phyloP scores from a whole-genome alignment of 2,113 vertebrate genomes.

The Ictidomys tridecemlineatus region DNA sequence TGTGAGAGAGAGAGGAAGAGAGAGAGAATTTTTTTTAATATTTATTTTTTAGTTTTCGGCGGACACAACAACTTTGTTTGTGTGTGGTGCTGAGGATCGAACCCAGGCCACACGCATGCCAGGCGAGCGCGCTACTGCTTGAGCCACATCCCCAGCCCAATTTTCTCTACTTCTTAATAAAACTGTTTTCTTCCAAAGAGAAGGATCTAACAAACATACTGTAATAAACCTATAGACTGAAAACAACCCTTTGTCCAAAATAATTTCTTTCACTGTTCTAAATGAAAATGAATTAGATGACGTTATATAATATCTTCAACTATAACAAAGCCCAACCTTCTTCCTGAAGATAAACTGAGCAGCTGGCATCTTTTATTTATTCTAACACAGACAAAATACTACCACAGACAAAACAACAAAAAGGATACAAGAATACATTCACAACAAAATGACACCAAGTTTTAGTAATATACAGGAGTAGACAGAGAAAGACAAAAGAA shows the following conservation, averaged over 20 bases:
- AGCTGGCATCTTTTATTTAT: constrained; percentile 40
- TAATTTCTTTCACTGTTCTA: constrained; percentile 44
- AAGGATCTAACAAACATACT: constrained; percentile 42
- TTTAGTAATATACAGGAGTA: constrained; percentile 45
- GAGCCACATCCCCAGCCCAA: too few species aligned
- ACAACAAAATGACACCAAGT: constrained; percentile 51
- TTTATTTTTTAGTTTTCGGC: too few species aligned
- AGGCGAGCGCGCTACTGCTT: too few species aligned
- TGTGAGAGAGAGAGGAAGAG: too few species aligned
- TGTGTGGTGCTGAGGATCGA: too few species aligned
- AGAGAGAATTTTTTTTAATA: too few species aligned
- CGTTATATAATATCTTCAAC: constrained; percentile 47
- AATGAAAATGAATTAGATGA: constrained; percentile 59
- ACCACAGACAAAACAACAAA: constrained; percentile 38
- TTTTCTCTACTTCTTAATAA: neutral
- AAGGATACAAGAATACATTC: constrained; percentile 33
- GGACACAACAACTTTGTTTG: too few species aligned
- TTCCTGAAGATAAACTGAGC: constrained; percentile 65
- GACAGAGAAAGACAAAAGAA: neutral
- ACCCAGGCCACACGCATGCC: too few species aligned
- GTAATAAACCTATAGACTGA: constrained; percentile 22
- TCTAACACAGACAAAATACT: constrained; percentile 53
- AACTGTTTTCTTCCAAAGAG: neutral
- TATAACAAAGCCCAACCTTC: constrained; percentile 49
- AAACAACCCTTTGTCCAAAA: constrained; percentile 52